Base-by-base conservation (phyloP, 2,113 vertebrate genomes). In the Petromus typicus region DNA sequence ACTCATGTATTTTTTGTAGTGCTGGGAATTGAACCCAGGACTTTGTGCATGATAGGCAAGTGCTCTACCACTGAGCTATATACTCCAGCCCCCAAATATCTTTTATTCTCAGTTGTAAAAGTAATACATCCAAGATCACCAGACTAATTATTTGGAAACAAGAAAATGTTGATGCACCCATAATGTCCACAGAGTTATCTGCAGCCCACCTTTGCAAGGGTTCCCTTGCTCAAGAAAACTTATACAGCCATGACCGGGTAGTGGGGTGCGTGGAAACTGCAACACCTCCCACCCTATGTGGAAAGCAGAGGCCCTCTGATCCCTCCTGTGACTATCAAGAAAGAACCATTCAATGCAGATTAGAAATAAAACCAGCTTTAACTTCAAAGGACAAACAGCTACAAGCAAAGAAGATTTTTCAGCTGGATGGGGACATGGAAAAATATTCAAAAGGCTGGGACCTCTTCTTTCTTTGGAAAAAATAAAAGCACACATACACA, bases 351-450 rank as follows among this genome's bases (percentile, higher is more conserved):
- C 79, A n/a, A 69, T 1, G 0, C 75, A 81, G 93, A 94, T 79
- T 86, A 95, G 95, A 93, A 91, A 75, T n/a, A 79, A 94, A 90
- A 85, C 37, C 85, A 61, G 75, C 81, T 71, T 89, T 80, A 54
- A 95, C 96, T 95, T 96, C 93, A 96, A 95, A 96, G 83, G 34
- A 86, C 61, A 64, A 67, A 73, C 14, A 88, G 82, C 84, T 81
- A 69, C 76, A 63, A 80, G 48, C 11, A 12, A 63, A 61, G 82
- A n/a, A 89, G 67, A 71, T 86, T 87, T 93, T 94, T 93, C 84
- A 84, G 25, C 57, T 84, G 45, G 30, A 13, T 81, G 11, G 48
- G 43, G 34, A 25, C 48, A 59, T 43, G 69, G 48, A 75, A 75
- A 88, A 51, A 59, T 40, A 92, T 81, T 76, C 40, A 92, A 66